Evolutionary conservation across 1,140 invertebrate species (phyloP).

Genomic region (Drosophila watanabei): DNA sequence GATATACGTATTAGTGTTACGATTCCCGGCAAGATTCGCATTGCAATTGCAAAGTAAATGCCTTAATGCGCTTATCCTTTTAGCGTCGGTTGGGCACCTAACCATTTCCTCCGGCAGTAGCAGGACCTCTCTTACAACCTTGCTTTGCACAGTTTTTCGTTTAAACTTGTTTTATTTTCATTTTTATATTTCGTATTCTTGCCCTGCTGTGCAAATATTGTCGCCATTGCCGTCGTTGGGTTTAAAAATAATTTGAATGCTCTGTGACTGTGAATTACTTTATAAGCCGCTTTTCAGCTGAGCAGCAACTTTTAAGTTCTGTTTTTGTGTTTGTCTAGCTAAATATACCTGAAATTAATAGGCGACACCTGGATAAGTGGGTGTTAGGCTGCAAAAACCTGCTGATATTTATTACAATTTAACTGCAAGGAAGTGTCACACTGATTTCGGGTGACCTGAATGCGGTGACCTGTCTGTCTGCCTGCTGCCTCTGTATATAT

Average conservation of each 20-base stretch:
- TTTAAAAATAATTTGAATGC: constrained; percentile 73
- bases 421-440: not conserved
- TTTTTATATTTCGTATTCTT: constrained; percentile 11
- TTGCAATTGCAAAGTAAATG: constrained; percentile 77
- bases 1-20: constrained; percentile 65
- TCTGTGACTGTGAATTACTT: constrained; percentile 34
- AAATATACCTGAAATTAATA: constrained; percentile 1
- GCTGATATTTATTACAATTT: too few relatives aligned
- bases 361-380: constrained; percentile 7
- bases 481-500: not conserved
- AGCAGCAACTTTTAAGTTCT: constrained; percentile 19
- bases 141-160: not conserved
- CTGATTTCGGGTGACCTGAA: constrained; percentile 1
- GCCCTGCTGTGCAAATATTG: constrained; percentile 65
- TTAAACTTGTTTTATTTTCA: constrained; percentile 2
- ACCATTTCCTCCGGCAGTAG: not conserved
- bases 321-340: constrained; percentile 27
- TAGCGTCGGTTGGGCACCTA: constrained; percentile 64
- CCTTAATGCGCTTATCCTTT: constrained; percentile 82
- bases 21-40: constrained; percentile 52
- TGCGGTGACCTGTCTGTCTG: not conserved
- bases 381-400: not conserved
- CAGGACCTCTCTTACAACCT: not conserved
- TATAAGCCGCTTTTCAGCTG: constrained; percentile 29
- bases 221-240: constrained; percentile 54